phyloP scores from a whole-genome alignment of 2,113 vertebrate genomes.

The Scolopax mira region DNA sequence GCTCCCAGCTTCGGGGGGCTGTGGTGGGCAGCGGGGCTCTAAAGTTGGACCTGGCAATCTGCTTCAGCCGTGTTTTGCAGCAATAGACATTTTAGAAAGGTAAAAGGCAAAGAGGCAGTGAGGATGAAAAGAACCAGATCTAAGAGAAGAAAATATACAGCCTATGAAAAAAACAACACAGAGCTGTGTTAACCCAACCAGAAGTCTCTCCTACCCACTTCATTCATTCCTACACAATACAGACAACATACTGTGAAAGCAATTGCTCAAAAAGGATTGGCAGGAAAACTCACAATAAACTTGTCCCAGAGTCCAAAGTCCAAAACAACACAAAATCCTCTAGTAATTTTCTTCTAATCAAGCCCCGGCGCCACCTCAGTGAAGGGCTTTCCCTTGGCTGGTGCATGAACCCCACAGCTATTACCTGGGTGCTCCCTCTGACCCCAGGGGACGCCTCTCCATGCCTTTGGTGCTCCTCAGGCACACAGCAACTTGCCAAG shows the following conservation, averaged over 20 bases:
- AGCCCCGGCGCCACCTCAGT: neutral
- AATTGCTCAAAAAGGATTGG: neutral
- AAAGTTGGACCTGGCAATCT: neutral
- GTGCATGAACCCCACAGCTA: too few relatives aligned
- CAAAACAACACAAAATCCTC: neutral
- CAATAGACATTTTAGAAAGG: neutral
- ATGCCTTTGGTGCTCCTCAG: neutral
- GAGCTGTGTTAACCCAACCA: neutral
- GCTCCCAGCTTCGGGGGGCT: neutral
- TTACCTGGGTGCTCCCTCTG: neutral
- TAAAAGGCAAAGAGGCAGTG: neutral
- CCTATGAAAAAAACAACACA: neutral
- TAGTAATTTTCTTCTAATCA: neutral
- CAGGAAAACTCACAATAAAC: neutral
- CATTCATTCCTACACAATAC: neutral
- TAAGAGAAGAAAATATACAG: constrained; percentile 2
- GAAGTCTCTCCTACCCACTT: neutral
- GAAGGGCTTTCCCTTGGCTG: neutral
- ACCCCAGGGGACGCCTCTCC: accelerated
- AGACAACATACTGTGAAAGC: neutral
- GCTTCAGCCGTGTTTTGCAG: neutral
- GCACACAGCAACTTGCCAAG: neutral
- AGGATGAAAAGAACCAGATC: constrained; percentile 12
- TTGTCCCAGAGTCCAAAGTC: neutral
- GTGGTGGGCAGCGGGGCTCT: neutral